A percentile compares a stretch with the other conserved stretches of the same genome.
These are phyloP conservation scores for Tachysurus fulvidraco DNA, from an alignment of 2,113 vertebrate genomes.

Conservation along the genomic window DNA sequence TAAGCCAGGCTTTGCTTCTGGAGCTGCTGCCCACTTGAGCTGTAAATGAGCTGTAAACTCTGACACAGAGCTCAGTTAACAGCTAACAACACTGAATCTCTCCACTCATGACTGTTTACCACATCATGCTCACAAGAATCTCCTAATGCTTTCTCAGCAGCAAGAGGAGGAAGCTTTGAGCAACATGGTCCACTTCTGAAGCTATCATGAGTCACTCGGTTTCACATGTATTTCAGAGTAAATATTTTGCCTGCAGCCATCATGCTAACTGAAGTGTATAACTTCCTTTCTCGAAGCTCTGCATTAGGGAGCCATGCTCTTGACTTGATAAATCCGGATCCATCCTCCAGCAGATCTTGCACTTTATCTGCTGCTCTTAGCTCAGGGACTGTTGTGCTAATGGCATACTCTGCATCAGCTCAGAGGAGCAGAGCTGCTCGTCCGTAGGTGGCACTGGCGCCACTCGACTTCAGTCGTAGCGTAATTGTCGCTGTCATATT, in stretches of 20 bases:
- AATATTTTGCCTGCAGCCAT: constrained; percentile 35
- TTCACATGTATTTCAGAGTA: constrained; percentile 37
- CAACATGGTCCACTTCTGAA: constrained; percentile 15
- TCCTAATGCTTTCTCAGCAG: constrained; percentile 23
- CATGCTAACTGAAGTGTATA: constrained; percentile 26
- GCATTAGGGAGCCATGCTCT: constrained; percentile 35
- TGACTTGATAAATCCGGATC: constrained; percentile 43
- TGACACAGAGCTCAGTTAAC: constrained; percentile 35
- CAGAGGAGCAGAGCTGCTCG: constrained; percentile 49
- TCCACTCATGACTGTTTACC: constrained; percentile 20
- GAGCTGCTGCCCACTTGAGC: constrained; percentile 39
- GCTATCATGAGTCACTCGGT: constrained; percentile 19
- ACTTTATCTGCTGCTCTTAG: constrained; percentile 43
- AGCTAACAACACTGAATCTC: constrained; percentile 14
- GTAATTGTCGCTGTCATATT: constrained; percentile 71
- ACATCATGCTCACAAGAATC: background rate
- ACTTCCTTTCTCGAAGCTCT: constrained; percentile 33
- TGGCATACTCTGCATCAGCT: constrained; percentile 37
- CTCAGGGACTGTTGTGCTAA: constrained; percentile 40
- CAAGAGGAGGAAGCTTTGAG: background rate
- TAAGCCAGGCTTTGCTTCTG: constrained; percentile 20
- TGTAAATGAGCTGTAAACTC: constrained; percentile 41
- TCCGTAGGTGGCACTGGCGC: constrained; percentile 66
- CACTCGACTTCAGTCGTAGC: constrained; percentile 59
- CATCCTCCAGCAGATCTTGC: constrained; percentile 29